Evolutionary conservation across 2,888 invertebrate species (phyloP).

Genomic region (Stratiomys singularior): DNA sequence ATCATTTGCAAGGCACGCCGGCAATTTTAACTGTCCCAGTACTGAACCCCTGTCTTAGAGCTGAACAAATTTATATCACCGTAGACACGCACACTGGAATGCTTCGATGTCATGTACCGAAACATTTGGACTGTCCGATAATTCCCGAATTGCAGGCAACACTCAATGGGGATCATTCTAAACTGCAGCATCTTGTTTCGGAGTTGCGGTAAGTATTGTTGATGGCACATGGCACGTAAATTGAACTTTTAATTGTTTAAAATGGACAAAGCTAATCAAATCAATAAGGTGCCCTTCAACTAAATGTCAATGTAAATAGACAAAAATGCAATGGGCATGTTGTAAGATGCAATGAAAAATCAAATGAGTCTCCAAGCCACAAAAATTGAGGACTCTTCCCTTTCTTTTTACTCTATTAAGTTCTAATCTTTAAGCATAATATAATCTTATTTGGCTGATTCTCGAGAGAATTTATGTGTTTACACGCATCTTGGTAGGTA

Average conservation of each 20-base stretch:
- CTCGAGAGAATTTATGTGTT: neutral
- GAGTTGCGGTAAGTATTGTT: conserved; percentile 68
- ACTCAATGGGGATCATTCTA: conserved; percentile 78
- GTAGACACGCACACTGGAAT: conserved; percentile 95
- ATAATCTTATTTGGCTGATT: too few species aligned
- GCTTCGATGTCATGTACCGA: conserved; percentile 90
- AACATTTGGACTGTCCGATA: conserved; percentile 82
- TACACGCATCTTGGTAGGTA: conserved; percentile 66
- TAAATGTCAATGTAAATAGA: too few species aligned
- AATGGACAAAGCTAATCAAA: too few species aligned
- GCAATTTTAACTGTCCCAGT: conserved; percentile 92
- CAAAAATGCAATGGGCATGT: too few species aligned
- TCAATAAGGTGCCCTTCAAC: too few species aligned
- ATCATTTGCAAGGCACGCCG: conserved; percentile 90
- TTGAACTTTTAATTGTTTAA: too few species aligned
- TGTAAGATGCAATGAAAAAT: too few species aligned
- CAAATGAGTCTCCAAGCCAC: too few species aligned
- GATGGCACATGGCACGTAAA: too few species aligned
- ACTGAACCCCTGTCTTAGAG: conserved; percentile 87
- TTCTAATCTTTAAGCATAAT: too few species aligned
- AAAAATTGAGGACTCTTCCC: too few species aligned
- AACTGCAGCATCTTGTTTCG: conserved; percentile 74
- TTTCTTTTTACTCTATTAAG: too few species aligned
- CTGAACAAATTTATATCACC: conserved; percentile 91
- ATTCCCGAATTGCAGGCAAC: conserved; percentile 83